Base-by-base conservation (phyloP, 2,888 invertebrate genomes). In the Biston stratarius region DNA sequence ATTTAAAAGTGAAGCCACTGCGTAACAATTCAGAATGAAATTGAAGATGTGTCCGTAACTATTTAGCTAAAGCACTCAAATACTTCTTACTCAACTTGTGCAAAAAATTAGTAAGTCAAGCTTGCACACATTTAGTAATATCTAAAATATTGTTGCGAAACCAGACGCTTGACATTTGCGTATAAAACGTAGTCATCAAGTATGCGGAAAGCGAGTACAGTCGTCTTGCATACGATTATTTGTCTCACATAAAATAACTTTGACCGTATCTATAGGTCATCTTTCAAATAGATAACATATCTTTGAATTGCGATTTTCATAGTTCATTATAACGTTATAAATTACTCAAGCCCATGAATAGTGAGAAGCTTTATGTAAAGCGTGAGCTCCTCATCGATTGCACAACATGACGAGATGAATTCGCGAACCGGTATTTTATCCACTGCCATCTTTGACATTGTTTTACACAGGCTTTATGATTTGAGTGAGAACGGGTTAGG, bases 111-210 rank as follows among this genome's bases (percentile, higher is more conserved):
- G 47, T 36, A 15, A 49, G 49, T 83, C 78, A 77, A 82, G 76
- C 81, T 82, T 82, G 78, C 78, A 86, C 82, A 82, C 84, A 86
- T 89, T 89, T 88, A 81, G 84, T 83, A 91, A 90, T 89, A 55
- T 55, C 55, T 55, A 90, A 88, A 87, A 87, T 83, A 84, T 69
- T 68, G 80, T 92, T 91, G 83, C 87, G 76, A 83, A 90, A 92
- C 82, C 73, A 78, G 75, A 82, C 88, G 82, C 90, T 91, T 91
- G 92, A 90, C 91, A 92, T 92, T 91, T 91, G 80, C 82, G 81
- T 83, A 82, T 83, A 83, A 83, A 81, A 81, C 72, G 73, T 75
- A 80, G 78, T 77, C 77, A 67, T 64, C 77, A 76, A 79, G 72
- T 74, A 78, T 81, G 78, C 70, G 73, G 64, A 76, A 79, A 79